Conservation (phyloP, 2,888 invertebrate species). For the Amblyjoppa fuscipennis region DNA sequence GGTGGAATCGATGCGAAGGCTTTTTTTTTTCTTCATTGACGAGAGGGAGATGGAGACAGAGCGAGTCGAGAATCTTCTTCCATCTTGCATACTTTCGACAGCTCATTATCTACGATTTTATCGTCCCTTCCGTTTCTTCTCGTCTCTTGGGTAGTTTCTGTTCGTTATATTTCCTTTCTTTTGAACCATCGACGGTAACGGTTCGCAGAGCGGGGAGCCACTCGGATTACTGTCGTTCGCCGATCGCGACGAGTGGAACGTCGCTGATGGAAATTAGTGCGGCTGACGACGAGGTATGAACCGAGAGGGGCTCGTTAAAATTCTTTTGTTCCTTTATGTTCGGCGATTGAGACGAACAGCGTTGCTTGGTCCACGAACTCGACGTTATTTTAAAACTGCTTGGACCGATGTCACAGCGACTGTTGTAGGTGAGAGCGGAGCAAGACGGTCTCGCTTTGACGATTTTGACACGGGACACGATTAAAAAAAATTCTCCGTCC, state of each 20-base stretch:
- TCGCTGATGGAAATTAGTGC: slow-evolving; percentile 54
- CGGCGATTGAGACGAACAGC: neutral
- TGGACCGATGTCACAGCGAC: neutral
- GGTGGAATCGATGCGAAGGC: slow-evolving; percentile 50
- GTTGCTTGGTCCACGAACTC: slow-evolving; percentile 27
- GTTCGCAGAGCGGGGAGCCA: slow-evolving; percentile 9
- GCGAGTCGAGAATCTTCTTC: neutral
- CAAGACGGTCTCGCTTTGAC: too few relatives aligned
- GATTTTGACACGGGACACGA: too few relatives aligned
- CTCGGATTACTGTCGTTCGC: slow-evolving; percentile 39
- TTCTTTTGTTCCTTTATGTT: slow-evolving; percentile 43
- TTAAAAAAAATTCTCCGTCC: too few relatives aligned
- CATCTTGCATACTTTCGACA: slow-evolving; percentile 55
- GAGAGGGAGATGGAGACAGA: neutral
- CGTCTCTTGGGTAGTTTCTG: neutral
- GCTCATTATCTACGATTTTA: slow-evolving; percentile 57
- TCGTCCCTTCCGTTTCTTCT: slow-evolving; percentile 6
- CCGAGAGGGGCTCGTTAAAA: slow-evolving; percentile 60
- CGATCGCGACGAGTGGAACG: slow-evolving; percentile 34
- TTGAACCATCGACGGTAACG: neutral
- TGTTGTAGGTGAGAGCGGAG: neutral
- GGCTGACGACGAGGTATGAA: slow-evolving; percentile 38
- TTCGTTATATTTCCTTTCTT: slow-evolving; percentile 38
- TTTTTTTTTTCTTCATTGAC: slow-evolving; percentile 18
- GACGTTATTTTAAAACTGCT: slow-evolving; percentile 15